Conservation (phyloP, 2,888 invertebrate species). For the Drosophila imparisetae region DNA sequence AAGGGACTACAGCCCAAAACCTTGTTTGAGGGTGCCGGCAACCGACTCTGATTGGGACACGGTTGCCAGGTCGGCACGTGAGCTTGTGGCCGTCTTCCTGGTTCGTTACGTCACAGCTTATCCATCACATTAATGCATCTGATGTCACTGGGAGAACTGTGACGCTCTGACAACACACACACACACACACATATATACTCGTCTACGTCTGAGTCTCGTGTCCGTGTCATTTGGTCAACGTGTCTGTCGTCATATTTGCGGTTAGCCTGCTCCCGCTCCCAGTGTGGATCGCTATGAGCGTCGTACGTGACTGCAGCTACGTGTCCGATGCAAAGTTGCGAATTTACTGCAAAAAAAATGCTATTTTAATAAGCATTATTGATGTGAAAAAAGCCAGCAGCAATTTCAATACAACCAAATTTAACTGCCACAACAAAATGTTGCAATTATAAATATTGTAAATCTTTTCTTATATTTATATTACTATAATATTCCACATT, state of each 20-base stretch:
- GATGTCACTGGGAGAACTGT: conserved; percentile 30
- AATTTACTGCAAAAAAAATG: conserved; percentile 45
- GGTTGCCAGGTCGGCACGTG: conserved; percentile 37
- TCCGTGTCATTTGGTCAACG: conserved; percentile 62
- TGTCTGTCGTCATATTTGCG: conserved; percentile 58
- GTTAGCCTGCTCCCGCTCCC: conserved; percentile 18
- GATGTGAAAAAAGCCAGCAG: conserved; percentile 17
- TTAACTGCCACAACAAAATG: not conserved
- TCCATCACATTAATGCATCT: conserved; percentile 39
- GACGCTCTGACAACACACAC: conserved; percentile 19
- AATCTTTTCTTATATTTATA: too few relatives aligned
- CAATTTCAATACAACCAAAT: conserved; percentile 10
- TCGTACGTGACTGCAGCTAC: conserved; percentile 54
- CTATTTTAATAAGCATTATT: conserved; percentile 55
- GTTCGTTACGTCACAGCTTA: conserved; percentile 54
- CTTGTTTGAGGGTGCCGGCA: conserved; percentile 27
- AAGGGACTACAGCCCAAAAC: not conserved
- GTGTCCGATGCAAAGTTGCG: conserved; percentile 44
- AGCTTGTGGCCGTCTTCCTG: conserved; percentile 32
- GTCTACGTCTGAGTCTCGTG: conserved; percentile 22
- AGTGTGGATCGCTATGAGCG: conserved; percentile 11
- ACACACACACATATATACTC: not conserved
- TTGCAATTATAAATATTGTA: not conserved
- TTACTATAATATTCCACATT: not conserved
- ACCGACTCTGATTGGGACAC: conserved; percentile 6